Base-by-base conservation (phyloP, 1,140 invertebrate species). In the Zaprionus ornatus region DNA sequence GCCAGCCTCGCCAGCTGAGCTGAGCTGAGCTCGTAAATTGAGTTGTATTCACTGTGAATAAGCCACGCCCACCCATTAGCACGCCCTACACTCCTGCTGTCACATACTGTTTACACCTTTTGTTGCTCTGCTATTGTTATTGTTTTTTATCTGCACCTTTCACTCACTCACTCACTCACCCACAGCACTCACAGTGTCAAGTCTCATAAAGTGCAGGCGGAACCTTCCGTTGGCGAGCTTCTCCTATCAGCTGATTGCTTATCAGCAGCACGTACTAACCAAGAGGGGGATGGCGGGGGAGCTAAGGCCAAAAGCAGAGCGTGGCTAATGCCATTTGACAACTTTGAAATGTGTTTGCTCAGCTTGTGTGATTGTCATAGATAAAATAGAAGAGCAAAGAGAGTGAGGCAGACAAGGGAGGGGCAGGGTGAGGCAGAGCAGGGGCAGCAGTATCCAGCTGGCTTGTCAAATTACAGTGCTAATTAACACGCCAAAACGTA, bases 271-370 rank as follows among this genome's bases (percentile, higher is more conserved):
- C 54, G 60, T 54, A 32, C 32, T 7, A 61, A n/a, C 40, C 40
- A 7, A 17, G 17, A 42, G 13, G n/a, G 6, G 7, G 17, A 37
- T 29, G 25, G 17, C 10, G 29, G 5, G n/a, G 21, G 27, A n/a
- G 0, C 7, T 32, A 32, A 52, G 62, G n/a, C 25, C 63, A 52
- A 55, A 74, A 55, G 50, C 70, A 68, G 64, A 85, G 67, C 73
- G 73, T 27, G 45, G 42, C 65, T 86, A 86, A 82, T 74, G 72
- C 79, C 83, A 57, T 79, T 87, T 87, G 83, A 86, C 83, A 86
- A 77, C 57, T 77, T 66, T 37, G 56, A 35, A 87, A 75, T 80
- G 74, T 80, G 84, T 84, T 88, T 87, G 84, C 70, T 66, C 66
- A 65, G 74, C 65, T 67, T 69, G 56, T 63, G 70, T 83, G 80